Percentiles rank a stretch among this genome's conserved stretches.
Evolutionary conservation across 92 coral and sea anemone species (phyloP).

Genomic region (Porites evermanni): DNA sequence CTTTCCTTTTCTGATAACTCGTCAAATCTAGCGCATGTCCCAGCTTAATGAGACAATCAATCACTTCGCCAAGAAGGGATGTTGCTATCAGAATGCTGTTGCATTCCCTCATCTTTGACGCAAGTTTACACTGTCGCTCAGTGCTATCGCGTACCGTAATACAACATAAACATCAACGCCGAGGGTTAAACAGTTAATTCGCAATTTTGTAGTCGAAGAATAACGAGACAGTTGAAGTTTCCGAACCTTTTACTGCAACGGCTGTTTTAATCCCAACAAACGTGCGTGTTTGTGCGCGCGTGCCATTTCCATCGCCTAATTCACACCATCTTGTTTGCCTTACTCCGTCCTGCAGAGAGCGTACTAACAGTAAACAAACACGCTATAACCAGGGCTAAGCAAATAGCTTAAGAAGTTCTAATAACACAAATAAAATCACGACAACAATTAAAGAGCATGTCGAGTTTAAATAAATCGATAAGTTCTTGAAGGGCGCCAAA

Average conservation of each 20-base stretch:
- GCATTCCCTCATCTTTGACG: constrained; percentile 44
- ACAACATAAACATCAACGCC: constrained; percentile 23
- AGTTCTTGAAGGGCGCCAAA: constrained; percentile 51
- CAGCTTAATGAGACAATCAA: constrained; percentile 53
- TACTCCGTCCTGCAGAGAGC: not conserved
- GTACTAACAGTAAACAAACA: constrained; percentile 60
- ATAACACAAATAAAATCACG: constrained; percentile 39
- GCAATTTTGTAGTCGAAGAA: constrained; percentile 2
- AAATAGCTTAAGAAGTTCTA: constrained; percentile 61
- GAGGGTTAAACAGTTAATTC: constrained; percentile 29
- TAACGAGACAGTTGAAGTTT: not conserved
- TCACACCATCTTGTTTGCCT: constrained; percentile 20
- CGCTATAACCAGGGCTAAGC: constrained; percentile 29
- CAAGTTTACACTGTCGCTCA: constrained; percentile 64
- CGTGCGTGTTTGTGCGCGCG: constrained; percentile 11
- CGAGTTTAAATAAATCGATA: constrained; percentile 62
- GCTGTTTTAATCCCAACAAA: not conserved
- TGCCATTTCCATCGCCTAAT: constrained; percentile 39
- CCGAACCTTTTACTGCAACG: not conserved
- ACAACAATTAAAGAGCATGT: constrained; percentile 66
- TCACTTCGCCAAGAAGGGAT: constrained; percentile 25
- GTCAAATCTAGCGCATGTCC: not conserved
- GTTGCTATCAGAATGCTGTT: constrained; percentile 9
- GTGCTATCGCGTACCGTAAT: constrained; percentile 12
- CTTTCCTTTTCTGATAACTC: constrained; percentile 14